Evolutionary conservation across 2,797 vertebrate genomes (phyloP), one percentile per base, ranked within the genome.

Genomic region (Lophius americanus): DNA sequence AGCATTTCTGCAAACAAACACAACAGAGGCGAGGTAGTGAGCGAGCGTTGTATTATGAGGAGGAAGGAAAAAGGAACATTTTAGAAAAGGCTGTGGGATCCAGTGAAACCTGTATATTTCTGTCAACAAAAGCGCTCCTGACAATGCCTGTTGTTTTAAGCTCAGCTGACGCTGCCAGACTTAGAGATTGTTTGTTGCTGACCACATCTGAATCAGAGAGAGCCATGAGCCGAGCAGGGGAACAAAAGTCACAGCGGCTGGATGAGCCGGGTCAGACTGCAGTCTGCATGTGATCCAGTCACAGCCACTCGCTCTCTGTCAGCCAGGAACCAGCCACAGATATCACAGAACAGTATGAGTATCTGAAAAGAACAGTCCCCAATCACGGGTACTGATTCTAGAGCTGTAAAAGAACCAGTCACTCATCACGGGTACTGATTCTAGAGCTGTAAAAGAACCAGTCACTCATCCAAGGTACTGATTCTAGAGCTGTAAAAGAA

Each of bases 121-220:
- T 70, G 85, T 86, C 83, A 90, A 91, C 89, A 91, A 89, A 88
- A 89, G 81, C 60, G 48, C 0, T 49, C 47, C 9, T 62, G 70
- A 93, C 91, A 92, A 90, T 90, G 82, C 50, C 79, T 90, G 92
- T 91, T 93, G 91, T 93, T 93, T 93, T 86, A 92, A 85, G 86
- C 82, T 46, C 72, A 85, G 91, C 92, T 93, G 92, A 94, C 89
- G 61, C 78, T 79, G 91, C 85, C 89, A 77, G 85, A 91, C 88
- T 92, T 91, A 86, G 88, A 93, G 85, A 88, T 92, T 90, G 92
- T 92, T 92, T 92, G 91, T 92, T 91, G 92, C 92, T 92, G 92
- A 93, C 87, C 73, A 47, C 67, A 80, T 91, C 75, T 90, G 85
- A 92, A 86, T 85, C 63, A 58, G 72, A 83, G 86, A 85, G 82